Conservation (phyloP, 2,113 vertebrate species). For the Excalfactoria chinensis region DNA sequence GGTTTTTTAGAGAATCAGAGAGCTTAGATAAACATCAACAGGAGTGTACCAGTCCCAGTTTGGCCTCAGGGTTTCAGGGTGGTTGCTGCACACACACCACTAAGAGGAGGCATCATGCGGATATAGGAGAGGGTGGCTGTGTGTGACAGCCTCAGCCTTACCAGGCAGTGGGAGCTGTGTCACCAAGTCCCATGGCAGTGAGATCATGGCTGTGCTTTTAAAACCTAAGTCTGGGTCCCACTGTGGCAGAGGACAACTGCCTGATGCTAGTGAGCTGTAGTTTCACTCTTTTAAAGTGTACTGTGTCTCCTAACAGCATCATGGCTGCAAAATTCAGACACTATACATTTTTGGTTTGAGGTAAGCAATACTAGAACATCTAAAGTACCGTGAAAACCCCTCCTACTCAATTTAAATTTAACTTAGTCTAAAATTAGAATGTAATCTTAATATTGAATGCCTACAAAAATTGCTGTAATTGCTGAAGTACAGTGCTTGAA, state of each 20-base stretch:
- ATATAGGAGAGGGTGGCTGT: not conserved
- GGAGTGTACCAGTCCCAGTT: not conserved
- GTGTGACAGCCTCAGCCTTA: not conserved
- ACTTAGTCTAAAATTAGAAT: conserved; percentile 51
- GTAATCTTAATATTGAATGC: conserved; percentile 39
- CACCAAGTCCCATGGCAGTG: not conserved
- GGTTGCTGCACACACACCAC: not conserved
- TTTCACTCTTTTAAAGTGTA: not conserved
- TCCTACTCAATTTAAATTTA: conserved; percentile 58
- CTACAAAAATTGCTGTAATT: conserved; percentile 58
- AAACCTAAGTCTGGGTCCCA: not conserved
- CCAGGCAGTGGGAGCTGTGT: not conserved
- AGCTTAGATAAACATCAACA: conserved; percentile 3
- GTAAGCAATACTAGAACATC: conserved; percentile 8
- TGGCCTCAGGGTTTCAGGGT: not conserved
- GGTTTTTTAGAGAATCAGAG: conserved; percentile 66
- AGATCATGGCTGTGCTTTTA: not conserved
- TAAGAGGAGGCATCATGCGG: not conserved
- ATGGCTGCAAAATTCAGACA: not conserved
- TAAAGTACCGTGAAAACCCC: not conserved
- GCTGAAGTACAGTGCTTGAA: conserved; percentile 56
- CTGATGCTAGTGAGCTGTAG: not conserved
- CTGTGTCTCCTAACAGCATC: not conserved
- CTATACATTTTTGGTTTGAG: not conserved
- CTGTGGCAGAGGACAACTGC: not conserved